Base-by-base conservation (phyloP, 2,113 vertebrate species). In the Pavo muticus region DNA sequence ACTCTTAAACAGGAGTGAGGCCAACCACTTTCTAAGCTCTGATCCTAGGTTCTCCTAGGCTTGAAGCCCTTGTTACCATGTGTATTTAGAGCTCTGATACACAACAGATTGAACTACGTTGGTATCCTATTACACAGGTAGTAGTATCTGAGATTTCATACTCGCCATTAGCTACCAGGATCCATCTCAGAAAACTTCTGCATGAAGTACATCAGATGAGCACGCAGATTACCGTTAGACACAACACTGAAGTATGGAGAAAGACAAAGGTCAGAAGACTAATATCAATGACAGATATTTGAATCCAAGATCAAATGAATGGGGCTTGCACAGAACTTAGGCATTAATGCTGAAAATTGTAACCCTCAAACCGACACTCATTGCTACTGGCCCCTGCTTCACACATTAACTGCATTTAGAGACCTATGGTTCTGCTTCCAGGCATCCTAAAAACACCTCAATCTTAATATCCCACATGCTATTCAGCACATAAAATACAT, bases 271-370 rank as follows among this genome's bases (percentile, higher is more conserved):
- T 88, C 67, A 81, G 65, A 82, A 90, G 74, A 81, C 44, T 42
- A 14, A 54, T 16, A 84, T 17, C 14, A 10, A 85, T 76, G 11
- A 25, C 0, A 32, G 19, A 45, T 57, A 57, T 69, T 88, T 75
- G 35, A 24, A 30, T 45, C 6, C 40, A 77, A 80, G 64, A 93
- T 59, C n/a, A 83, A 63, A 90, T 59, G 44, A 82, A 65, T 1
- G 3, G 10, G 17, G 30, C 10, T 77, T 42, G 20, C 0, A 0
- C 10, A 74, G 73, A 68, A 74, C 45, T 74, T 6, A 87, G 39
- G 29, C 47, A 52, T 16, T 78, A 6, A 64, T 57, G 17, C 10
- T 89, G 44, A 61, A 87, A 93, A 42, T 1, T 2, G 16, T 63
- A 14, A n/a, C n/a, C 42, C 65, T n/a, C 56, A 57, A 57, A 57